phyloP scores from a whole-genome alignment of 2,797 vertebrate species.

The Bovichtus variegatus region DNA sequence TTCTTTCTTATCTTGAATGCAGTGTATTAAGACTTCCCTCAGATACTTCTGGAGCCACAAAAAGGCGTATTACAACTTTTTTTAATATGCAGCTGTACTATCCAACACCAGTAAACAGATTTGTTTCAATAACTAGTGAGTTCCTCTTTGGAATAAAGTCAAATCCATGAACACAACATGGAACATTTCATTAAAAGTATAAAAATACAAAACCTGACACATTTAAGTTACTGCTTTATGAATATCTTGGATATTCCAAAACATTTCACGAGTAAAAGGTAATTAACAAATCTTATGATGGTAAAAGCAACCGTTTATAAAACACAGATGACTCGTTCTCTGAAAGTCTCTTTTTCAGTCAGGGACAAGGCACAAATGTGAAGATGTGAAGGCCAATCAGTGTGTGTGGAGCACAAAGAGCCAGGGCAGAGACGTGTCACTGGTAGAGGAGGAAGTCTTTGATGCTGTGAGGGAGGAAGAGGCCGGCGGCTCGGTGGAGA shows the following conservation, averaged over 20 bases:
- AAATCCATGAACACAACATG: background rate
- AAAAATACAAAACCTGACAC: constrained; percentile 17
- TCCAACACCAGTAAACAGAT: background rate
- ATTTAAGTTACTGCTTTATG: background rate
- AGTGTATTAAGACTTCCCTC: background rate
- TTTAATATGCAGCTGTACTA: background rate
- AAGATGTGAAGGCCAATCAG: background rate
- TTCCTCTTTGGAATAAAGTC: background rate
- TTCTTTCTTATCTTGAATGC: background rate
- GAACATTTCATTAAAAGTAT: background rate
- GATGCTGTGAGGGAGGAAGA: constrained; percentile 88
- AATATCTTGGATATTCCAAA: background rate
- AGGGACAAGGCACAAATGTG: background rate
- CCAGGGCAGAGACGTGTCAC: constrained; percentile 61
- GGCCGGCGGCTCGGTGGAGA: constrained; percentile 80
- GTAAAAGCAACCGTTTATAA: background rate
- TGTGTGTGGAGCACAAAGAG: background rate
- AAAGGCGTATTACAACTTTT: background rate
- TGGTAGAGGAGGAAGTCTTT: constrained; percentile 89
- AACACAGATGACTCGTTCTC: background rate
- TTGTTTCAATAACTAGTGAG: too few relatives aligned
- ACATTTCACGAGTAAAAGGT: background rate
- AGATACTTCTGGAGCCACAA: background rate
- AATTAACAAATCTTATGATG: background rate
- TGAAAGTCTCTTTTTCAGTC: background rate